Percentiles rank a stretch among this genome's conserved stretches.
Conservation (phyloP, 2,888 invertebrate genomes). For the Aromia moschata region DNA sequence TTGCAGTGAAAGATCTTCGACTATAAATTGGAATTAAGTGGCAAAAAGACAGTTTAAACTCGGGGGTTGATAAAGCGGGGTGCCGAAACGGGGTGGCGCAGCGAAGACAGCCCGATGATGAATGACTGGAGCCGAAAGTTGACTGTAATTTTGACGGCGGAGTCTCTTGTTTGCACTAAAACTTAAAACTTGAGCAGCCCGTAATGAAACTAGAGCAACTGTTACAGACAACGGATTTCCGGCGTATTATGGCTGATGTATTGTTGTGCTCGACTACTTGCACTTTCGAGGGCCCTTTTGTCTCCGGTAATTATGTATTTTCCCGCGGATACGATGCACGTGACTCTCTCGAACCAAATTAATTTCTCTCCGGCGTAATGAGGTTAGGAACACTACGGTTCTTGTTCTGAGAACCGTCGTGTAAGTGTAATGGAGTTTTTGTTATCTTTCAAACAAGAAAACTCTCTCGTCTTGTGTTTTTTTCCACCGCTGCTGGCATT, state of each 20-base stretch:
- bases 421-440: no score
- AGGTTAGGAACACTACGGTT: not conserved
- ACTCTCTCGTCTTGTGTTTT: no score
- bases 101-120: slow-evolving; percentile 27
- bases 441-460: no score
- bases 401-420: no score
- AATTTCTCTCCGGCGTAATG: not conserved
- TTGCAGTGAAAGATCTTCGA: no score
- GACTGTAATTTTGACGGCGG: slow-evolving; percentile 29
- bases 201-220: slow-evolving; percentile 25
- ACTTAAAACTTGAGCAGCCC: slow-evolving; percentile 27
- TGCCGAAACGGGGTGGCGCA: slow-evolving; percentile 7
- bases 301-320: not conserved
- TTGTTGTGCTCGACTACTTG: slow-evolving; percentile 15
- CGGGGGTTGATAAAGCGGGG: slow-evolving; percentile 20
- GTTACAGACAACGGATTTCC: slow-evolving; percentile 19
- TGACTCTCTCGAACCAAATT: not conserved
- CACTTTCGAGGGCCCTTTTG: slow-evolving; percentile 15
- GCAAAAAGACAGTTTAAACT: no score
- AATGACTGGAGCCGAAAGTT: slow-evolving; percentile 26
- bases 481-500: no score
- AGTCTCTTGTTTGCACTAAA: slow-evolving; percentile 25
- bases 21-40: no score
- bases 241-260: slow-evolving; percentile 8
- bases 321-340: not conserved